Conservation (phyloP, 2,113 vertebrate species). For the Merops nubicus region DNA sequence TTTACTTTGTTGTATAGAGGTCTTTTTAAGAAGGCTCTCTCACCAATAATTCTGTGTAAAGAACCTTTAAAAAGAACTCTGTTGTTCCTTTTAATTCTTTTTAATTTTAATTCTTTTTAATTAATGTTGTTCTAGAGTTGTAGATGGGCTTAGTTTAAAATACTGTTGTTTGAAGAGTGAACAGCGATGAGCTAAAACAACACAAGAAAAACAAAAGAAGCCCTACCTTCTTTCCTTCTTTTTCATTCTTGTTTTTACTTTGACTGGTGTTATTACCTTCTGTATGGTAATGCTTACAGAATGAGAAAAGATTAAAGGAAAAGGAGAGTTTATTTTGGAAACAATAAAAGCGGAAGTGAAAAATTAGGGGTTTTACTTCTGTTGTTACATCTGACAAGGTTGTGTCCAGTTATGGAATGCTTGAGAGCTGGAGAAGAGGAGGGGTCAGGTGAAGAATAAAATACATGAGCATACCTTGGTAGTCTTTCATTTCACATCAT, state of each 20-base stretch:
- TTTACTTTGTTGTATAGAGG: neutral
- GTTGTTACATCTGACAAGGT: neutral
- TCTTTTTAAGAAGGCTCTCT: neutral
- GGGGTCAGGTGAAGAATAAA: neutral
- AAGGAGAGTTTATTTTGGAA: slow-evolving; percentile 6
- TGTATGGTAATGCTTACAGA: neutral
- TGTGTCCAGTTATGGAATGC: neutral
- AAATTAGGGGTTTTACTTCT: neutral
- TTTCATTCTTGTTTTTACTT: neutral
- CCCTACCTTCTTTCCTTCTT: neutral
- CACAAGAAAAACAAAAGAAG: neutral
- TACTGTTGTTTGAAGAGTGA: neutral
- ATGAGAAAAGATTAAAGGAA: neutral
- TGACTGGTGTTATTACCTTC: neutral
- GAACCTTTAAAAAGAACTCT: neutral
- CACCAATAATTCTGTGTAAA: neutral
- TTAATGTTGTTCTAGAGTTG: too few species aligned
- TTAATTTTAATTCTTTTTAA: too few species aligned
- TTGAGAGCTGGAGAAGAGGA: neutral
- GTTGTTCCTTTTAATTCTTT: too few species aligned
- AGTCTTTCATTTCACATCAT: neutral
- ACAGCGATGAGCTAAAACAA: neutral
- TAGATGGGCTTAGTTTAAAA: neutral
- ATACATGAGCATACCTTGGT: neutral
- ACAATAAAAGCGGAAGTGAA: neutral